Conservation (phyloP, 2,113 vertebrate species). For the Chionodraco myersi region DNA sequence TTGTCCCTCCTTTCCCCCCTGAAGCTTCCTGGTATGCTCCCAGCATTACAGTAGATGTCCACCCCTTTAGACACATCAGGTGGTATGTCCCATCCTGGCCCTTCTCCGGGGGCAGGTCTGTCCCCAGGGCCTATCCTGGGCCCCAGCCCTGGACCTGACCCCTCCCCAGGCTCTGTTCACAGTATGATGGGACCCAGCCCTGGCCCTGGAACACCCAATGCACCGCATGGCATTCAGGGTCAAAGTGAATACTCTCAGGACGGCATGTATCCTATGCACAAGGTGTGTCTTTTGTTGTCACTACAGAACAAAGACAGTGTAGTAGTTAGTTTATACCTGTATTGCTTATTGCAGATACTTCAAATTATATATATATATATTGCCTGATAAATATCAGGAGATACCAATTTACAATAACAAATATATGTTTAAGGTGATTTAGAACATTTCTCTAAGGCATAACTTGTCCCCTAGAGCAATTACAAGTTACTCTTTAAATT, state of each 20-base stretch:
- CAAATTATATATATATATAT: not conserved
- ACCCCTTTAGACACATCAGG: constrained; percentile 91
- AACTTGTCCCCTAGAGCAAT: not conserved
- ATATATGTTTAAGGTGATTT: not conserved
- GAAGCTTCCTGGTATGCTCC: constrained; percentile 42
- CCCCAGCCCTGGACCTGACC: constrained; percentile 96
- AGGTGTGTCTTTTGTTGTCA: constrained; percentile 80
- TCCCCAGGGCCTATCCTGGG: constrained; percentile 98
- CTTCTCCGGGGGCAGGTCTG: constrained; percentile 94
- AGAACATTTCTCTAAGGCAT: not conserved
- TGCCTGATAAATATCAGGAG: not conserved
- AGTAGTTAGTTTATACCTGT: not conserved
- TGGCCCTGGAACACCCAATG: constrained; percentile 93
- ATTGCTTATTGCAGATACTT: not conserved
- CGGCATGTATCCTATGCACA: constrained; percentile 92
- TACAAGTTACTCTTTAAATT: not conserved
- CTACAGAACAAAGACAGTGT: not conserved
- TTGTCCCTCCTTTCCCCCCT: not conserved
- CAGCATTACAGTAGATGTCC: constrained; percentile 88
- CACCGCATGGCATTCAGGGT: constrained; percentile 89
- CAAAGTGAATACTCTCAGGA: constrained; percentile 93
- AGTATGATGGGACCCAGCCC: constrained; percentile 99
- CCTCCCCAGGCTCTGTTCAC: constrained; percentile 96
- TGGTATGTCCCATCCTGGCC: constrained; percentile 96
- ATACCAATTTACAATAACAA: not conserved